Percentiles rank a stretch among this genome's conserved stretches.
Evolutionary conservation across 2,113 vertebrate genomes (phyloP).

Genomic region (Cyphotilapia sp.): DNA sequence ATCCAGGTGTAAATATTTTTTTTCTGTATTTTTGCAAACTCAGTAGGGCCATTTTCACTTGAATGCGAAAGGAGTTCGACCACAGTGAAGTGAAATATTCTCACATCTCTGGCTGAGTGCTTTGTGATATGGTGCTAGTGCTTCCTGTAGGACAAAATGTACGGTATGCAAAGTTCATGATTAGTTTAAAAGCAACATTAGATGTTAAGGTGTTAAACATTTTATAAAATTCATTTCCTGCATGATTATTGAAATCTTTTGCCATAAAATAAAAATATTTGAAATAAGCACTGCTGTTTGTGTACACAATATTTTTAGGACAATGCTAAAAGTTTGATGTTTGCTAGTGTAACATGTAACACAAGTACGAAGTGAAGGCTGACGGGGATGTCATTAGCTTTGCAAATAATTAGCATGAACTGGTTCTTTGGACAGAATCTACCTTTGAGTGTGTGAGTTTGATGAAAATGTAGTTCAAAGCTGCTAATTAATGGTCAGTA

Average conservation of each 20-base stretch:
- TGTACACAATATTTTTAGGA: neutral
- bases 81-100: neutral
- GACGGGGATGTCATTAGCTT: neutral
- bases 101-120: neutral
- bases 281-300: neutral
- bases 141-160: neutral
- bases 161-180: neutral
- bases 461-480: fast-evolving
- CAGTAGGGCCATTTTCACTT: neutral
- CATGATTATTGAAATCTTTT: neutral
- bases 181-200: neutral
- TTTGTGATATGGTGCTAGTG: neutral
- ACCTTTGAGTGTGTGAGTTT: neutral
- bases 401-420: neutral
- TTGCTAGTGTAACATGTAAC: neutral
- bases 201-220: neutral
- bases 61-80: neutral
- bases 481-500: neutral
- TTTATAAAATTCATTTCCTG: neutral
- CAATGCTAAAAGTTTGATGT: neutral
- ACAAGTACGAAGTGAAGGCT: neutral
- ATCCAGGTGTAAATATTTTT: neutral
- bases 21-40: neutral
- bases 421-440: neutral
- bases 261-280: neutral